Base-by-base conservation (phyloP, 2,888 invertebrate genomes). In the Leptura quadrifasciata region DNA sequence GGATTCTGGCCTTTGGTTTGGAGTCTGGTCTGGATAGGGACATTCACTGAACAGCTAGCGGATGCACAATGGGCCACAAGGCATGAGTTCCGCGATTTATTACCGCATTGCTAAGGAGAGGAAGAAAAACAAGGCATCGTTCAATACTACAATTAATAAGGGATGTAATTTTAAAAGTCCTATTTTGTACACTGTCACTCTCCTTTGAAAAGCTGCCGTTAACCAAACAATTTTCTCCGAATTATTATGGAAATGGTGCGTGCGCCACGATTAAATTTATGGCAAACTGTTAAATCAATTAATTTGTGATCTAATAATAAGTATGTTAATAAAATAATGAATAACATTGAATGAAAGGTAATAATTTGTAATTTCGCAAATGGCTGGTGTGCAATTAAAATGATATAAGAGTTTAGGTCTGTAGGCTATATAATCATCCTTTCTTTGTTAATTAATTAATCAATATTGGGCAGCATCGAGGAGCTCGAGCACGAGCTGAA, bases 381-480 rank as follows among this genome's bases (percentile, higher is more conserved):
- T 31, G 52, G 27, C 71, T 58, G 60, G 47, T 17, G 12, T 24
- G 58, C 52, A 52, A 47, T 68, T 60, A 74, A 60, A 68, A 57
- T 15, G 39, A 72, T 35, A n/a, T 60, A 27, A 63, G 20, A 21
- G 52, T 18, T 1, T 20, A 47, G 18, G 35, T 39, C 55, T 55
- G 60, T 12, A 20, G 47, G 74, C 58, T 27, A 60, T 17, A 52
- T 21, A 74, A 69, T 75, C 65, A 54, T 71, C 64, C 55, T 75
- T 39, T 76, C 24, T 63, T 61, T 54, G 27, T 65, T 71, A 74
- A 74, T 76, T 76, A 74, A 74, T 76, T 74, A 74, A 74, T 74
- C 76, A 72, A 74, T 76, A 74, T 64, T 18, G 63, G 57, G 21
- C 55, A n/a, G 55, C 47, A 74, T 74, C 73, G 67, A 31, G 27